Conservation (phyloP, 1,140 invertebrate species). For the Diploscapter pachys region DNA sequence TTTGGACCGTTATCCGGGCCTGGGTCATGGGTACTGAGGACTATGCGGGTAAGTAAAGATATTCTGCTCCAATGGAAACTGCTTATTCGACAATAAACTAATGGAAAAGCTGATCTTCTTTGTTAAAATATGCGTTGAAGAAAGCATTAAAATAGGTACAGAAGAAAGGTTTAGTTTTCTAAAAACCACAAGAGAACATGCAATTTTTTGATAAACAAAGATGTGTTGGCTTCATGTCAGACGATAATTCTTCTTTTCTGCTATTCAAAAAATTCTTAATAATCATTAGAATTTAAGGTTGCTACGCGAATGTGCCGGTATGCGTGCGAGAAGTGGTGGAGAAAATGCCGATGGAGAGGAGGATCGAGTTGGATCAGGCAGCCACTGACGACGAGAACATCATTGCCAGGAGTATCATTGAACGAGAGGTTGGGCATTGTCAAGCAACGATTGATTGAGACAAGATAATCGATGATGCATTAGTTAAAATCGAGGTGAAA, state of each 20-base stretch:
- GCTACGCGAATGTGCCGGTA: constrained; percentile 21
- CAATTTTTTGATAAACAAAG: too few relatives aligned
- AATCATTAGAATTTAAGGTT: background rate
- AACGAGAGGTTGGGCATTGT: constrained; percentile 7
- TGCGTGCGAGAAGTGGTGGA: constrained; percentile 24
- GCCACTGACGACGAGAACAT: constrained; percentile 19
- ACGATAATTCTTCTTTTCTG: too few relatives aligned
- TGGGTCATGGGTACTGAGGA: constrained; percentile 16
- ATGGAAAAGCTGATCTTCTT: background rate
- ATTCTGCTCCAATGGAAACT: too few relatives aligned
- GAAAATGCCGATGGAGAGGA: constrained; percentile 22
- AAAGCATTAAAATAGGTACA: background rate
- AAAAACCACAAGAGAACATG: background rate
- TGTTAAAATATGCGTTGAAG: background rate
- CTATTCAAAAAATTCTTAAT: too few relatives aligned
- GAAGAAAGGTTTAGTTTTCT: background rate
- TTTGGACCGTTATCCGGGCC: constrained; percentile 12
- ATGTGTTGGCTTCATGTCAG: too few relatives aligned
- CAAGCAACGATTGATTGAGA: too few relatives aligned
- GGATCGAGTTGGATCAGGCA: constrained; percentile 27
- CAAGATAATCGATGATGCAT: too few relatives aligned
- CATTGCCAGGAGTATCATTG: constrained; percentile 16
- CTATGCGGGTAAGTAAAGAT: too few relatives aligned
- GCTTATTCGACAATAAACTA: background rate
- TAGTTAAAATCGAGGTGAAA: too few relatives aligned